These are phyloP conservation scores for Rhea pennata DNA, from an alignment of 2,113 vertebrate genomes.

Conservation along the genomic window DNA sequence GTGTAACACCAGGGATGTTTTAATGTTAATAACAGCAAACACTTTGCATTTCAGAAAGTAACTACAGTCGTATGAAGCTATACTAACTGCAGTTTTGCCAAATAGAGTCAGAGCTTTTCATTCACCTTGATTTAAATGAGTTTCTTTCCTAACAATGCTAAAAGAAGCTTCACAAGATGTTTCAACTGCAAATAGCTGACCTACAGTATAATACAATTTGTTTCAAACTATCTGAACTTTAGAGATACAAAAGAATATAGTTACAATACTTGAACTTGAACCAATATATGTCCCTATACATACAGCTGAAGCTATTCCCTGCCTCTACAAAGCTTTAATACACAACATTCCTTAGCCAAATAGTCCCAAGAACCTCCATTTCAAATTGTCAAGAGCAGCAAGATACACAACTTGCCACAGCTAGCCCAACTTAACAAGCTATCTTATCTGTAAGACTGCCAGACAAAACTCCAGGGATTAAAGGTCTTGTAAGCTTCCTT, in stretches of 20 bases:
- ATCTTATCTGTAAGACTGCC: not conserved
- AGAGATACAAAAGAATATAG: not conserved
- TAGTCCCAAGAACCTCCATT: not conserved
- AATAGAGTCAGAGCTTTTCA: not conserved
- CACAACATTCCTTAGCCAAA: not conserved
- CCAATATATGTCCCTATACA: not conserved
- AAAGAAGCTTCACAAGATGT: not conserved
- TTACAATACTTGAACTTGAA: not conserved
- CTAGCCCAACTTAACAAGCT: not conserved
- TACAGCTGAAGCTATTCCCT: not conserved
- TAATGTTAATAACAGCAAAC: accelerated
- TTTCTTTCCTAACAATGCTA: not conserved
- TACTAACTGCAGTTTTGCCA: not conserved
- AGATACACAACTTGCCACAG: not conserved
- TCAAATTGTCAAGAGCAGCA: not conserved
- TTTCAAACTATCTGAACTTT: not conserved
- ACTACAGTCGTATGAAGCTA: no score
- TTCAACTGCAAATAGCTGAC: not conserved
- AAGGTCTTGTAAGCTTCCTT: not conserved
- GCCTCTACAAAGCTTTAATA: not conserved
- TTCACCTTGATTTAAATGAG: not conserved
- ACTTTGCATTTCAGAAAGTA: no score
- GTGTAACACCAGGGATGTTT: not conserved
- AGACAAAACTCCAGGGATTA: not conserved
- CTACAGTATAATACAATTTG: not conserved